Evolutionary conservation across 2,797 vertebrate species (phyloP).

Genomic region (Phoxinus dragarum): DNA sequence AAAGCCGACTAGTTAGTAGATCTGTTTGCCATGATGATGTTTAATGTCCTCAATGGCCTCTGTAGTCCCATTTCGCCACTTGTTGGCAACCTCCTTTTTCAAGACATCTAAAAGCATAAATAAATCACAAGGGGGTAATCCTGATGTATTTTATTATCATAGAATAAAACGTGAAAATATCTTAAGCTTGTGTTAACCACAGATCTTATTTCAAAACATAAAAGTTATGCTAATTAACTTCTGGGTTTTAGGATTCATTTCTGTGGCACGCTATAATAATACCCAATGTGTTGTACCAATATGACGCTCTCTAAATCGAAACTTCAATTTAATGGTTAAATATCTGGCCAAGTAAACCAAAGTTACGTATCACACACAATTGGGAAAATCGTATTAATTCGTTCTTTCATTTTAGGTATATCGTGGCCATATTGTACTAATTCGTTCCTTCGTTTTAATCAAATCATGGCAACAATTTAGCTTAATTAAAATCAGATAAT

Average conservation of each 20-base stretch:
- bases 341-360: background rate
- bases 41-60: background rate
- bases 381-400: accelerated
- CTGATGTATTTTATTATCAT: background rate
- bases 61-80: too few species aligned
- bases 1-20: background rate
- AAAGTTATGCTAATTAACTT: background rate
- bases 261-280: background rate
- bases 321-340: background rate
- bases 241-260: background rate
- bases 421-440: background rate
- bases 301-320: background rate
- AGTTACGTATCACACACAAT: background rate
- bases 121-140: background rate
- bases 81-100: background rate
- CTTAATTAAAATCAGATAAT: background rate
- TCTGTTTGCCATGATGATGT: background rate
- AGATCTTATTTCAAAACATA: background rate
- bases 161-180: too few species aligned
- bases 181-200: background rate
- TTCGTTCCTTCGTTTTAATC: background rate
- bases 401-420: background rate
- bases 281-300: background rate
- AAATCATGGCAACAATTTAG: background rate
- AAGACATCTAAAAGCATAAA: background rate